Evolutionary conservation across 1,140 invertebrate genomes (phyloP).

Genomic region (Pomacea maculata): DNA sequence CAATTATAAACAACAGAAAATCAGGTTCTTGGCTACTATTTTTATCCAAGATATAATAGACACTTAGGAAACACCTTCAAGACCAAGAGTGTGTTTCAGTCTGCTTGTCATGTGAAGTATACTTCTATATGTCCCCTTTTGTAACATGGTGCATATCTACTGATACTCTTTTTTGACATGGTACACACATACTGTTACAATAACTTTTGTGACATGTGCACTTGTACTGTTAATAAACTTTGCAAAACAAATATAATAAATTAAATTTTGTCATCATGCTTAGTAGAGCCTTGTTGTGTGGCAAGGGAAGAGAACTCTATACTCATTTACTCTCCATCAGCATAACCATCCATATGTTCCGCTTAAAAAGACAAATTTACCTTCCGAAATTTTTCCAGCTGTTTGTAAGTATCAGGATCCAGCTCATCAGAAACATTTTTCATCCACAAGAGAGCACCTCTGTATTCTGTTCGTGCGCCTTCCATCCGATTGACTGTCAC

Average conservation of each 20-base stretch:
- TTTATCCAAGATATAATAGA: no score
- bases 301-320: no score
- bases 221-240: background rate
- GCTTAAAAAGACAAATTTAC: constrained; percentile 62
- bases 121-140: no score
- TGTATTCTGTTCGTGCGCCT: constrained; percentile 92
- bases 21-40: no score
- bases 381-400: constrained; percentile 95
- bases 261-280: background rate
- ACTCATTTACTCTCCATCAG: background rate
- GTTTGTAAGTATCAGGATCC: constrained; percentile 95
- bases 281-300: background rate
- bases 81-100: no score
- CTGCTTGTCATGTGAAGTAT: no score
- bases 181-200: no score
- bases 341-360: background rate
- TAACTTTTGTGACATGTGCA: no score
- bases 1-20: no score
- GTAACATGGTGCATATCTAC: no score
- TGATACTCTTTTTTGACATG: no score
- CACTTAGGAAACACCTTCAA: no score
- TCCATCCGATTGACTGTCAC: constrained; percentile 94
- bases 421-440: constrained; percentile 95
- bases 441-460: constrained; percentile 97
- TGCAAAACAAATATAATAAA: background rate